Percentiles rank a stretch among this genome's conserved stretches.
Evolutionary conservation across 1,140 invertebrate species (phyloP).

Genomic region (Bombus impatiens): DNA sequence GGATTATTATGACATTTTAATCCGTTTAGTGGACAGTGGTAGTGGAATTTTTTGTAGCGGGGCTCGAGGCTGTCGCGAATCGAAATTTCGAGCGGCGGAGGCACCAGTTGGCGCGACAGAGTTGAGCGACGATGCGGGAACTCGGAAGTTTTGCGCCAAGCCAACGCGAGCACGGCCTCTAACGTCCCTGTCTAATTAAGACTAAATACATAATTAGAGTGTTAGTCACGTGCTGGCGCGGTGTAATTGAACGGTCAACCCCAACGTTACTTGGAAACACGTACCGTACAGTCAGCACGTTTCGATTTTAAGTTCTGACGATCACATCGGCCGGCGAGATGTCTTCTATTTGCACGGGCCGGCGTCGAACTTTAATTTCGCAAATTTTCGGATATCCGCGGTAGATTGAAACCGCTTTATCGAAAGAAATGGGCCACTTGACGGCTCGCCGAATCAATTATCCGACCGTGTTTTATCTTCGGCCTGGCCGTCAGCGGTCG

Average conservation of each 20-base stretch:
- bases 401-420: conserved; percentile 24
- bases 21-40: neutral
- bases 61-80: neutral
- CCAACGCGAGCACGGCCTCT: conserved; percentile 49
- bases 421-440: neutral
- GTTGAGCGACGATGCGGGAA: neutral
- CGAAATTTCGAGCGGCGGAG: conserved; percentile 44
- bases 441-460: conserved; percentile 22
- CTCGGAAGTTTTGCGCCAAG: conserved; percentile 58
- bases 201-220: conserved; percentile 81
- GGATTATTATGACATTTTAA: conserved; percentile 33
- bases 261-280: conserved; percentile 62
- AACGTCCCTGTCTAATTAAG: conserved; percentile 77
- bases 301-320: conserved; percentile 64
- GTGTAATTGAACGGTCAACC: conserved; percentile 79
- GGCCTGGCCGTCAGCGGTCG: conserved; percentile 33
- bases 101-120: conserved; percentile 55
- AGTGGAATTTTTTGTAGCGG: conserved; percentile 16
- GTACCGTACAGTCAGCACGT: conserved; percentile 68
- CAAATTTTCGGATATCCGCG: conserved; percentile 31
- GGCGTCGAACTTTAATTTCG: conserved; percentile 30
- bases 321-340: conserved; percentile 5
- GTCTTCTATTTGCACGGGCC: conserved; percentile 27
- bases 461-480: conserved; percentile 19
- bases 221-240: conserved; percentile 77